These are phyloP conservation scores for Sitodiplosis mosellana DNA, from an alignment of 1,140 invertebrate species.

Conservation along the genomic window DNA sequence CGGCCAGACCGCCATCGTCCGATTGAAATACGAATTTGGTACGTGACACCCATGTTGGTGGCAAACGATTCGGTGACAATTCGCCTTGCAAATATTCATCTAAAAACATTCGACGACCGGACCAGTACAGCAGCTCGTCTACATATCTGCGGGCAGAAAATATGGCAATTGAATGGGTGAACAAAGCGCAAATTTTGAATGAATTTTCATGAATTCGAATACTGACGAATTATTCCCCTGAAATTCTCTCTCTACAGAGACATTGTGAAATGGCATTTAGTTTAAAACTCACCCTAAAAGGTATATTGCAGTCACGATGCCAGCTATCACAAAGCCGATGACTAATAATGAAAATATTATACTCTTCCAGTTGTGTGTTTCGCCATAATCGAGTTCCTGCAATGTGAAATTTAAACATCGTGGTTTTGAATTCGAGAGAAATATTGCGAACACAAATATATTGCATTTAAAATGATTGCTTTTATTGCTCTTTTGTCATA, in stretches of 20 bases:
- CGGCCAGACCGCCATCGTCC: slow-evolving; percentile 58
- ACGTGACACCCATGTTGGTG: slow-evolving; percentile 56
- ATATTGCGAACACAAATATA: too few relatives aligned
- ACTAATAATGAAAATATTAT: slow-evolving; percentile 68
- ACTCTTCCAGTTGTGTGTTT: slow-evolving; percentile 71
- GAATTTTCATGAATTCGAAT: background rate
- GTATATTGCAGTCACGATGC: slow-evolving; percentile 68
- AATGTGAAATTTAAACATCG: background rate
- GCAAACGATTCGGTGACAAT: slow-evolving; percentile 47
- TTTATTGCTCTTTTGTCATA: too few relatives aligned
- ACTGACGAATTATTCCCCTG: too few relatives aligned
- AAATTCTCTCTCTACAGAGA: background rate
- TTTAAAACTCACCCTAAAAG: slow-evolving; percentile 45
- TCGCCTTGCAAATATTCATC: slow-evolving; percentile 63
- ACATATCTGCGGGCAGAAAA: slow-evolving; percentile 40
- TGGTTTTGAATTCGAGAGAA: background rate
- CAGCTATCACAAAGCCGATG: slow-evolving; percentile 65
- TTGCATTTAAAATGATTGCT: too few relatives aligned
- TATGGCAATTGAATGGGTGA: too few relatives aligned
- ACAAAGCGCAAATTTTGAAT: background rate
- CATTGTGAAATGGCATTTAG: too few relatives aligned
- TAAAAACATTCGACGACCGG: slow-evolving; percentile 57
- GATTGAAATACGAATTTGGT: slow-evolving; percentile 67
- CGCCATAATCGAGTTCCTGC: slow-evolving; percentile 45
- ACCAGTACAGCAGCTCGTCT: slow-evolving; percentile 71